Percentiles rank a stretch among this genome's conserved stretches.
Conservation (phyloP, 1,140 invertebrate genomes). For the Drosophila burlai region DNA sequence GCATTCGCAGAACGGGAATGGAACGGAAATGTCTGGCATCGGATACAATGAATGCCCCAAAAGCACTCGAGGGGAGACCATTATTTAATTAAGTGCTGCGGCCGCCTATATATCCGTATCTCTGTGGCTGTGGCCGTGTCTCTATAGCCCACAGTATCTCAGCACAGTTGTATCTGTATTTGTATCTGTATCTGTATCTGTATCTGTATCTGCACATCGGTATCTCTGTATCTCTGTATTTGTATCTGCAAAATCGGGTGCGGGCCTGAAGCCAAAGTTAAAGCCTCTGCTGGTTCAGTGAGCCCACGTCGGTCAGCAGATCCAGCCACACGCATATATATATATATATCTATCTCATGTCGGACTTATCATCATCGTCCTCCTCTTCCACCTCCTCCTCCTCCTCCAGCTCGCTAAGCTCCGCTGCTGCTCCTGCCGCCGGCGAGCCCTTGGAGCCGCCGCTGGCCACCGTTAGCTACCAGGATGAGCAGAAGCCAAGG, state of each 20-base stretch:
- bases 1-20: constrained; percentile 22
- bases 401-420: constrained; percentile 42
- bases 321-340: constrained; percentile 30
- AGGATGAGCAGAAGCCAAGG: constrained; percentile 65
- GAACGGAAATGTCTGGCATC: constrained; percentile 69
- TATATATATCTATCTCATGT: constrained; percentile 16
- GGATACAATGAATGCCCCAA: constrained; percentile 27
- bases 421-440: neutral
- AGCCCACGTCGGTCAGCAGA: constrained; percentile 50
- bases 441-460: constrained; percentile 11
- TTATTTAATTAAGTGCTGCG: constrained; percentile 68
- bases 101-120: constrained; percentile 6
- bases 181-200: neutral
- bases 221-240: constrained; percentile 25
- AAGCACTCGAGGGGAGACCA: constrained; percentile 39
- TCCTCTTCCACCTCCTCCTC: constrained; percentile 39
- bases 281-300: constrained; percentile 51
- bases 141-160: neutral
- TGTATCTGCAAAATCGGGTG: constrained; percentile 50
- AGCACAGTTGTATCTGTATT: neutral
- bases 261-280: constrained; percentile 1
- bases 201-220: neutral
- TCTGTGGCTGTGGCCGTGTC: neutral
- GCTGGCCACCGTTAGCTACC: constrained; percentile 64
- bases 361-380: constrained; percentile 9